Conservation (phyloP, 2,888 invertebrate genomes). For the Brachyptera risi region DNA sequence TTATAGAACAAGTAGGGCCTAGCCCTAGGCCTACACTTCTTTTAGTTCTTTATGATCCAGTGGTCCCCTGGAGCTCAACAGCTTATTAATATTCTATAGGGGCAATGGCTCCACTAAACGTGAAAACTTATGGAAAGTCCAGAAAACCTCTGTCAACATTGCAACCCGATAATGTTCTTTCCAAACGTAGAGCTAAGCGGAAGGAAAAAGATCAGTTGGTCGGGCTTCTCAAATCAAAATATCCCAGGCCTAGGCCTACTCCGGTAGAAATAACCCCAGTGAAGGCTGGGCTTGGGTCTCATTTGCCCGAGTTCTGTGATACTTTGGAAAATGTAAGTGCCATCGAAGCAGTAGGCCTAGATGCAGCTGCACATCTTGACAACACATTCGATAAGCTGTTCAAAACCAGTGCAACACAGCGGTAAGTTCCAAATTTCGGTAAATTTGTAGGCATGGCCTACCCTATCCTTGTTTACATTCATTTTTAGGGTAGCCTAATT, state of each 20-base stretch:
- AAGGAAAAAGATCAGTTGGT: not conserved
- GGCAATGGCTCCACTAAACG: too few species aligned
- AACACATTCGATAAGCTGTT: not conserved
- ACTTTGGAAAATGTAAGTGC: not conserved
- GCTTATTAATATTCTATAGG: too few species aligned
- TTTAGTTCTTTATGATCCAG: too few species aligned
- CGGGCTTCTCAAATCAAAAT: not conserved
- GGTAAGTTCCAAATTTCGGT: not conserved
- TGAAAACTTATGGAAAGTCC: not conserved
- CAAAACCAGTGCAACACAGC: not conserved
- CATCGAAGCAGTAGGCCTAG: too few species aligned
- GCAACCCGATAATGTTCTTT: not conserved
- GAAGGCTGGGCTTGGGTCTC: not conserved
- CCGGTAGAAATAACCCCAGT: not conserved
- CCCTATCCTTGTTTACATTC: too few species aligned
- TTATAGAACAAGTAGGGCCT: too few species aligned
- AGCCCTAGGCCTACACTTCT: too few species aligned
- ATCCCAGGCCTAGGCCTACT: too few species aligned
- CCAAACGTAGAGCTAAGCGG: not conserved
- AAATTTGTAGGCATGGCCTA: too few species aligned
- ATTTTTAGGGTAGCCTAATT: too few species aligned
- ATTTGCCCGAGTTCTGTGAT: not conserved
- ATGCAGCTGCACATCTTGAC: too few species aligned
- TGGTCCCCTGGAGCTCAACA: too few species aligned
- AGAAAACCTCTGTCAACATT: not conserved